Conservation (phyloP, 2,888 invertebrate genomes). For the Heliconius ethilla region DNA sequence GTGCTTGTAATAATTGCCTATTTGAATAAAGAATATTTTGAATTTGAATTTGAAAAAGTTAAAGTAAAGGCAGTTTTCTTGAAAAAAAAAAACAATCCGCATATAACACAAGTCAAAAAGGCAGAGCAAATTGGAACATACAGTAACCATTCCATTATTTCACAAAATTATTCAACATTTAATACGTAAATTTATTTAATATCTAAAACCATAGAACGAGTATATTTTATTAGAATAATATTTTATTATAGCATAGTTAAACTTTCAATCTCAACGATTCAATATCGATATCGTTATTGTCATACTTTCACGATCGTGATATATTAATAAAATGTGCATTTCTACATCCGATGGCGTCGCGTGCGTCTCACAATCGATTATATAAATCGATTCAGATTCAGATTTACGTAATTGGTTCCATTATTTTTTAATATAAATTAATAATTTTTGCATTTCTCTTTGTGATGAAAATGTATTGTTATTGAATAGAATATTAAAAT, state of each 20-base stretch:
- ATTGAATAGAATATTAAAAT: background rate
- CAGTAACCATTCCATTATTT: no score
- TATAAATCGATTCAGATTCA: slow-evolving; percentile 39
- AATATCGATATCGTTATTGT: slow-evolving; percentile 1
- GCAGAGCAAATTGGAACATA: no score
- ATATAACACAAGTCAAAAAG: no score
- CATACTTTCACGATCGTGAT: slow-evolving; percentile 39
- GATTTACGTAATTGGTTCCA: slow-evolving; percentile 41
- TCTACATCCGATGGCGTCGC: slow-evolving; percentile 38
- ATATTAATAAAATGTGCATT: slow-evolving; percentile 36
- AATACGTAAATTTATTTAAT: no score
- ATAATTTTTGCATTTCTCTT: background rate
- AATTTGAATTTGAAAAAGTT: no score
- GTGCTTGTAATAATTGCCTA: no score
- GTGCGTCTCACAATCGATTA: slow-evolving; percentile 39
- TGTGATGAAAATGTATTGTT: background rate
- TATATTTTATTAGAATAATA: background rate
- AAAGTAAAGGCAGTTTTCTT: no score
- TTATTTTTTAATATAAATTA: slow-evolving; percentile 25
- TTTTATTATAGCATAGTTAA: slow-evolving; percentile 1
- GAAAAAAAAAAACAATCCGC: no score
- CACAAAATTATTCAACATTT: no score
- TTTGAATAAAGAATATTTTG: no score
- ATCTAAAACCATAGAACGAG: background rate
- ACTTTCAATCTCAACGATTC: slow-evolving; percentile 17